phyloP scores from a whole-genome alignment of 2,113 vertebrate genomes.

The Chionis minor region DNA sequence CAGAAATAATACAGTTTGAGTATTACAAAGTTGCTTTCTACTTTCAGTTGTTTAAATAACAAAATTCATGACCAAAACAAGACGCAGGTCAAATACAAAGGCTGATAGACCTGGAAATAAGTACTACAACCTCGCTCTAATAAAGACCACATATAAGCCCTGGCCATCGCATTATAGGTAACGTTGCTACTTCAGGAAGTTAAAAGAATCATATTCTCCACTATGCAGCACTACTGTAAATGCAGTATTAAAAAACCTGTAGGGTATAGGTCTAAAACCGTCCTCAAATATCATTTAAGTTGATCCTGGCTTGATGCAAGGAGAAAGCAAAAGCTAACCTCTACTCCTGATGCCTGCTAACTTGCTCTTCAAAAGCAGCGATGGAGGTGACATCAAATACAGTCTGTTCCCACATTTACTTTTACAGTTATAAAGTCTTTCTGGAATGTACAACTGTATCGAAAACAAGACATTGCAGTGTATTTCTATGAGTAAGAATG shows the following conservation, averaged over 20 bases:
- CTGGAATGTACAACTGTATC: not conserved
- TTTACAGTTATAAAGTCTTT: not conserved
- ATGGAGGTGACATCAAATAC: not conserved
- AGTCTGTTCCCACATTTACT: not conserved
- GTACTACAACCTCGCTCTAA: not conserved
- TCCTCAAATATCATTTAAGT: not conserved
- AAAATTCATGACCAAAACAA: not conserved
- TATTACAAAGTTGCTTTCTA: not conserved
- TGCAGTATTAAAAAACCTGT: not conserved
- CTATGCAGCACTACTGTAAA: not conserved
- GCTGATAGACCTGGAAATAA: not conserved
- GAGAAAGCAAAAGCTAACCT: not conserved
- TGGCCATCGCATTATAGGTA: not conserved
- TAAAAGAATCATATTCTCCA: not conserved
- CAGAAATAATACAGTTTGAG: not conserved
- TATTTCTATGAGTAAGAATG: not conserved
- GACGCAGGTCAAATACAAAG: not conserved
- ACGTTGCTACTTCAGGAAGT: not conserved
- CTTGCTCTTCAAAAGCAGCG: not conserved
- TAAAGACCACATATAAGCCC: not conserved
- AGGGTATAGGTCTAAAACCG: not conserved
- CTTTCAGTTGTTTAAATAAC: not conserved
- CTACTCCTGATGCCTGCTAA: not conserved
- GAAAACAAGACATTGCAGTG: not conserved
- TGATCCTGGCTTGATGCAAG: not conserved